phyloP scores from a whole-genome alignment of 2,113 vertebrate genomes.

The Hippopotamus amphibius region DNA sequence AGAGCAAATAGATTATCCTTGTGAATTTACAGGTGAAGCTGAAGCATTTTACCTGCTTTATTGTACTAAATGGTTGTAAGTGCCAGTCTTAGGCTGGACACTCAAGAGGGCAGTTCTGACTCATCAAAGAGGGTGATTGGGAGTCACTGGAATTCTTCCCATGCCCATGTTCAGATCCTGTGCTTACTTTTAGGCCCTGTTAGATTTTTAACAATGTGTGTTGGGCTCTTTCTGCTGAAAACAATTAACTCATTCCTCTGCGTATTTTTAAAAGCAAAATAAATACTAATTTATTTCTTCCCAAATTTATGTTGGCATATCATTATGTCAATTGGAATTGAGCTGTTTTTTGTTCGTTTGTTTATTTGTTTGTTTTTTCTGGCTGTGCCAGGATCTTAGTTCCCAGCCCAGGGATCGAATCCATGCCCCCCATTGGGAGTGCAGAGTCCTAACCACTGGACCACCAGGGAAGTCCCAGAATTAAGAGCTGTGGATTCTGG shows the following conservation, averaged over 20 bases:
- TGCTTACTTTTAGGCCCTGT: conserved; percentile 24
- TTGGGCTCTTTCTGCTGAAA: conserved; percentile 50
- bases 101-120: neutral
- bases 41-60: neutral
- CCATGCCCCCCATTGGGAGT: no score
- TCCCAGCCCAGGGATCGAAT: no score
- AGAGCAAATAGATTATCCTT: neutral
- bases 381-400: no score
- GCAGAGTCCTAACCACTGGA: no score
- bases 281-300: neutral
- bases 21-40: neutral
- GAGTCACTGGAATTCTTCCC: neutral
- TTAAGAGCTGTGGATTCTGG: neutral
- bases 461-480: no score
- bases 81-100: neutral
- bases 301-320: neutral
- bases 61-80: neutral
- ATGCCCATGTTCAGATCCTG: neutral
- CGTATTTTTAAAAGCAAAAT: conserved; percentile 31
- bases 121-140: neutral
- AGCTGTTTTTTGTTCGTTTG: no score
- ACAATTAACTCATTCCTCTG: neutral
- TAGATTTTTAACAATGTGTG: conserved; percentile 40
- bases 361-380: no score
- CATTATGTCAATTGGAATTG: neutral